phyloP scores from a whole-genome alignment of 2,888 invertebrate genomes.

The Mystacides longicornis region DNA sequence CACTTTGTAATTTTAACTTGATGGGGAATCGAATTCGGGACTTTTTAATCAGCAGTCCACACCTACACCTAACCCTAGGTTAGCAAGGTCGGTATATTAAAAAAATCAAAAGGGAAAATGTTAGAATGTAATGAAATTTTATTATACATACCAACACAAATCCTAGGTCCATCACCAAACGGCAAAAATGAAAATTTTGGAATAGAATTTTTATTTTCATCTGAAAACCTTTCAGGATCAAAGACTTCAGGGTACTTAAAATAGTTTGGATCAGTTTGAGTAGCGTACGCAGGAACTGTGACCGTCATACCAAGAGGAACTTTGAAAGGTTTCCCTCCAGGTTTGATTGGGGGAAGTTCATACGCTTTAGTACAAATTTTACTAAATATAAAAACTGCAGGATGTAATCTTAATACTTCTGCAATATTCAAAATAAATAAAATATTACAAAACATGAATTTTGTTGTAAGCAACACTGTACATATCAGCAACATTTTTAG shows the following conservation, averaged over 20 bases:
- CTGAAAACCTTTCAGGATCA: conserved; percentile 44
- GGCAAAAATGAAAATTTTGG: conserved; percentile 33
- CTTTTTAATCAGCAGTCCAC: too few relatives aligned
- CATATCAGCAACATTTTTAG: too few relatives aligned
- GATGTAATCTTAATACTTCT: conserved; percentile 14
- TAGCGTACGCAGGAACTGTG: conserved; percentile 34
- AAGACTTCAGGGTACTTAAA: conserved; percentile 46
- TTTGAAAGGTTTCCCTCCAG: conserved; percentile 12
- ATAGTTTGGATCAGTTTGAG: conserved; percentile 42
- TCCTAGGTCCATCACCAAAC: conserved; percentile 37
- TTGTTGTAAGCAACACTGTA: too few relatives aligned
- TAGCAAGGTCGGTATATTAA: too few relatives aligned
- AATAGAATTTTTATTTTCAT: conserved; percentile 31
- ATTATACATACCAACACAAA: conserved; percentile 33
- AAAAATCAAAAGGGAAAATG: too few relatives aligned
- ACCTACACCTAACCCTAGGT: too few relatives aligned
- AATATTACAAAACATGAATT: too few relatives aligned
- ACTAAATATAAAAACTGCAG: conserved; percentile 10
- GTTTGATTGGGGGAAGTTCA: conserved; percentile 6
- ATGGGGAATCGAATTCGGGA: too few relatives aligned
- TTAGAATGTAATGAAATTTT: too few relatives aligned
- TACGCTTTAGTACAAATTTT: conserved; percentile 14
- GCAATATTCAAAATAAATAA: neutral
- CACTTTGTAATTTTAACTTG: too few relatives aligned
- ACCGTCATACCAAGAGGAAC: conserved; percentile 28